phyloP scores from a whole-genome alignment of 2,113 vertebrate species.

The Rhinogobius similis region DNA sequence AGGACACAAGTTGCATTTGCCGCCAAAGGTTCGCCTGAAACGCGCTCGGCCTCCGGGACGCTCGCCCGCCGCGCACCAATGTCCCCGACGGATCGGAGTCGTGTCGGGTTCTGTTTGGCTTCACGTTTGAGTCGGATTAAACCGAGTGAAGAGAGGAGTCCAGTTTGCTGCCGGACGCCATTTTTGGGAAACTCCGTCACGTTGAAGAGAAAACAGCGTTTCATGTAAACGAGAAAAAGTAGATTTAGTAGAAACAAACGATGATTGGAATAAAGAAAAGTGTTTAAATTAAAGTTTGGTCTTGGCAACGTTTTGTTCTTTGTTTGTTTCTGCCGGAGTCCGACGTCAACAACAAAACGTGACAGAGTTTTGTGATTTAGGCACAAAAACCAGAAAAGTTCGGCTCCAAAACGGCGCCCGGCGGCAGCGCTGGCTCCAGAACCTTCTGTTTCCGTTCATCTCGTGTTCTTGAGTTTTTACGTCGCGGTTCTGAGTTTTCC shows the following conservation, averaged over 20 bases:
- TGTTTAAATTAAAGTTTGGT: too few relatives aligned
- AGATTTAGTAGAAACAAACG: too few relatives aligned
- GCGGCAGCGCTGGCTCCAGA: not conserved
- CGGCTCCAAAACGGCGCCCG: not conserved
- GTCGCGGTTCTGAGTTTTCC: not conserved
- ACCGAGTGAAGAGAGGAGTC: not conserved
- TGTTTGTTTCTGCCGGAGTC: too few relatives aligned
- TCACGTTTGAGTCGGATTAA: not conserved
- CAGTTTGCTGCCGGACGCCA: not conserved
- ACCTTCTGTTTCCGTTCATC: not conserved
- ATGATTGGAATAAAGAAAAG: not conserved
- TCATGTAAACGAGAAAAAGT: too few relatives aligned
- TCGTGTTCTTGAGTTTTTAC: not conserved
- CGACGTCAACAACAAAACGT: too few relatives aligned
- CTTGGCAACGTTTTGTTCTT: too few relatives aligned
- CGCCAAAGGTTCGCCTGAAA: constrained; percentile 74
- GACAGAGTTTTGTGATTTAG: not conserved
- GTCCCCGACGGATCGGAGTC: not conserved
- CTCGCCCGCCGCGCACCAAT: not conserved
- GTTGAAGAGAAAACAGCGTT: not conserved
- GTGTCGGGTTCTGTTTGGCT: too few relatives aligned
- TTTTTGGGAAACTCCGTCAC: not conserved
- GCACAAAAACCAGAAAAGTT: not conserved
- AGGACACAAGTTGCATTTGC: constrained; percentile 82
- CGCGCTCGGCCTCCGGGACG: constrained; percentile 38